Evolutionary conservation across 2,113 vertebrate genomes (phyloP), one percentile per base, ranked within the genome.

Genomic region (Leptosomus discolor): DNA sequence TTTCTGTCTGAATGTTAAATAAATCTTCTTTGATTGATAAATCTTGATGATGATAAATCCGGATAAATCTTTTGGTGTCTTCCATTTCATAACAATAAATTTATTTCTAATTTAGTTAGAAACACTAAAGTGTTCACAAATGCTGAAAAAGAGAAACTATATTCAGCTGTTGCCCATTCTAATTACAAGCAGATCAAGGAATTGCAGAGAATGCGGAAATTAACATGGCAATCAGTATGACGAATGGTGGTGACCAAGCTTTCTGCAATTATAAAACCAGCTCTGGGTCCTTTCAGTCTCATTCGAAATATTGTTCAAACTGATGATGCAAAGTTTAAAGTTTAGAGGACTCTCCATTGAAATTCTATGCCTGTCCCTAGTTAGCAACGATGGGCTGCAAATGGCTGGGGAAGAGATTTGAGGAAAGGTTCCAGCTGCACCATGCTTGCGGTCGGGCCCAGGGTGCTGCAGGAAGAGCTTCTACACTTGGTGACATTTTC

Each of bases 391-490:
- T 32, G 37, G 46, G 26, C 39, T 96, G 43, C 37, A 64, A 64
- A 11, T 48, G 58, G 22, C 37, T 57, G 51, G 18, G 69, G 29
- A 32, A 63, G 21, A 86, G 27, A n/a, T 78, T 6, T 91, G 46
- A 12, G 24, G 14, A 64, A 41, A 65, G 21, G 5, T 74, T 69
- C 73, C 16, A 56, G 12, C 41, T 70, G 29, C 23, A 22, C 65
- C 41, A 7, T 1, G 1, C 19, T 82, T 5, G 0, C n/a, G 2
- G 1, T 58, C 2, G 10, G 39, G 63, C 27, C 51, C 2, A 3
- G 24, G 27, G 29, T 34, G 24, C 29, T 73, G 32, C 41, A 74
- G 32, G 54, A 93, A 30, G 5, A 77, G 37, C 69, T 90, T 70
- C 41, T 94, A 18, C 18, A 79, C 37, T 70, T 21, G 46, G 9